Evolutionary conservation across 2,888 invertebrate genomes (phyloP).

Genomic region (Ischnura elegans): DNA sequence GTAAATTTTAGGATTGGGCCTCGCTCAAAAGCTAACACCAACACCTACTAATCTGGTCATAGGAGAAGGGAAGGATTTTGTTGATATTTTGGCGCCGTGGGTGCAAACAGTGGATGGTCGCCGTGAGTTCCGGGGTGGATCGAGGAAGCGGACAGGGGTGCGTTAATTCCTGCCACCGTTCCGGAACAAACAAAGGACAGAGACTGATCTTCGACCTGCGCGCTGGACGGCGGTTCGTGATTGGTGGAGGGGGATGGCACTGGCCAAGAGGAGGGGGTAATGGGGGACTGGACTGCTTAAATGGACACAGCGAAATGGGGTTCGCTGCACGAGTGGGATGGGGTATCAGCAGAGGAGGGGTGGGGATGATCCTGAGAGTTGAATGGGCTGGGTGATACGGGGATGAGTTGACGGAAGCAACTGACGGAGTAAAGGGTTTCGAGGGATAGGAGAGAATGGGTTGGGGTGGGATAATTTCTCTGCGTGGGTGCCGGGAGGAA

Average conservation of each 20-base stretch:
- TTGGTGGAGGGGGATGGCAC: neutral
- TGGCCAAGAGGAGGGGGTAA: neutral
- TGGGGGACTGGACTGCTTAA: neutral
- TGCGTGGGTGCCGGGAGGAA: neutral
- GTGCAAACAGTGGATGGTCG: neutral
- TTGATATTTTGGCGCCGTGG: neutral
- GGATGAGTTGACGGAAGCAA: neutral
- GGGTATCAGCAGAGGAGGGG: no score
- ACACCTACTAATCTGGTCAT: neutral
- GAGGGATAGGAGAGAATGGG: neutral
- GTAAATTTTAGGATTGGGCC: neutral
- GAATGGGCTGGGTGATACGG: neutral
- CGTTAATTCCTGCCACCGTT: neutral
- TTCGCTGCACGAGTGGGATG: neutral
- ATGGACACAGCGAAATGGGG: neutral
- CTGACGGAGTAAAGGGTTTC: neutral
- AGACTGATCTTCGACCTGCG: conserved; percentile 40
- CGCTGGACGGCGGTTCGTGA: neutral
- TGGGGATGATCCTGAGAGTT: neutral
- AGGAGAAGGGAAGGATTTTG: neutral
- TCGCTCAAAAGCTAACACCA: neutral
- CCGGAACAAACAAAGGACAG: conserved; percentile 5
- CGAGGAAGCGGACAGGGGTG: neutral
- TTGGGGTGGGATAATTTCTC: neutral
- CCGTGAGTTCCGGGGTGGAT: neutral